Conservation (phyloP, 2,113 vertebrate genomes). For the Amblyornis subalaris region DNA sequence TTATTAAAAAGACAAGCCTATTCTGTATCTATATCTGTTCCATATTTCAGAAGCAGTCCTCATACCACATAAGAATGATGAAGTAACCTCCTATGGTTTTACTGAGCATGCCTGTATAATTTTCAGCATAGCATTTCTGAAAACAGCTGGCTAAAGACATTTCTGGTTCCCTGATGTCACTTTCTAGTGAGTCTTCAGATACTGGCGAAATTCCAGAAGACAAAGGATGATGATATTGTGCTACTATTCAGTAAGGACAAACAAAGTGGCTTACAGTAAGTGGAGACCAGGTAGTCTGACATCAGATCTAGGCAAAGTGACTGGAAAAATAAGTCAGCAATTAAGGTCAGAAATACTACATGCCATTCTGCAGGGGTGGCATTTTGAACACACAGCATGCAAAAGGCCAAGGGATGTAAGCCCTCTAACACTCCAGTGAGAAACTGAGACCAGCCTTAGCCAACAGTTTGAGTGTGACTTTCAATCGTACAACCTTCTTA, state of each 20-base stretch:
- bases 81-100: background rate
- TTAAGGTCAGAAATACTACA: background rate
- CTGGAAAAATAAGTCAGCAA: background rate
- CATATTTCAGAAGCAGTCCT: background rate
- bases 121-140: background rate
- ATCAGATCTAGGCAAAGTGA: background rate
- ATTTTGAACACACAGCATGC: background rate
- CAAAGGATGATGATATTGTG: background rate
- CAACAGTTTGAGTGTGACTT: background rate
- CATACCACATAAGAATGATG: background rate
- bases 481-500: background rate
- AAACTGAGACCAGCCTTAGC: background rate
- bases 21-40: background rate
- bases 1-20: background rate
- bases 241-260: background rate
- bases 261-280: background rate
- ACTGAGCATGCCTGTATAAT: background rate
- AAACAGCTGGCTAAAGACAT: background rate
- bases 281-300: background rate
- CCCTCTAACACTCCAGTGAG: background rate
- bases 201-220: background rate
- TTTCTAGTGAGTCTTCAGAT: background rate
- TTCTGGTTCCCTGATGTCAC: background rate
- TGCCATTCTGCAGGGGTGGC: background rate
- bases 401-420: background rate